These are phyloP conservation scores for Chrysemys picta DNA, from an alignment of 2,113 vertebrate genomes.

Conservation along the genomic window DNA sequence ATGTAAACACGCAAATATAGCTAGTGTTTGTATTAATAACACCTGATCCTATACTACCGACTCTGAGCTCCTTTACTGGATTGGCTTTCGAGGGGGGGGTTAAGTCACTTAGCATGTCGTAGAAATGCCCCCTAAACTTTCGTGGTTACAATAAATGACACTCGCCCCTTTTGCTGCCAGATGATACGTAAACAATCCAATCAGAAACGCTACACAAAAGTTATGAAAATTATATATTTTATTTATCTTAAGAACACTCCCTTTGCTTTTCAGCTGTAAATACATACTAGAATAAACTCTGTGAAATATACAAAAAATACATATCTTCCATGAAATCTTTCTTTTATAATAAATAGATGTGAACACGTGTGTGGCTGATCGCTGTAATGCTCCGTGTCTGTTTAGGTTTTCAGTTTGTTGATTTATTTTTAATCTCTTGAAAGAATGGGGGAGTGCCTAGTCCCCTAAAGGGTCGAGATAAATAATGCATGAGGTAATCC, in stretches of 20 bases:
- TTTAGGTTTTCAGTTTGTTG: conserved; percentile 81
- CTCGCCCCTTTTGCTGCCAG: background rate
- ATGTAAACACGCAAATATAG: background rate
- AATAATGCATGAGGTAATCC: conserved; percentile 84
- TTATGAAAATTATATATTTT: conserved; percentile 86
- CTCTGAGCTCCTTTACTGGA: background rate
- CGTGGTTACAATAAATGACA: background rate
- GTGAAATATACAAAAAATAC: conserved; percentile 88
- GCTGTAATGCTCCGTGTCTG: conserved; percentile 78
- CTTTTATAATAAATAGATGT: conserved; percentile 88
- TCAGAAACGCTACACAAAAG: background rate
- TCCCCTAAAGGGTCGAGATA: conserved; percentile 82
- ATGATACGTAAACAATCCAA: background rate
- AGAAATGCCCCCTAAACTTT: background rate
- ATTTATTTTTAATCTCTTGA: conserved; percentile 84
- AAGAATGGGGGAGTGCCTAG: conserved; percentile 81
- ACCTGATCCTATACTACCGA: too few species aligned
- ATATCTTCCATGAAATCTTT: conserved; percentile 82
- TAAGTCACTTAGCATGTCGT: background rate
- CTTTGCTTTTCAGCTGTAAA: conserved; percentile 77
- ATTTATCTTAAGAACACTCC: conserved; percentile 80
- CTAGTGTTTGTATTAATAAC: background rate
- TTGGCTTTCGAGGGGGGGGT: background rate
- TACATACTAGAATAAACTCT: conserved; percentile 90
- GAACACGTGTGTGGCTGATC: conserved; percentile 82